phyloP scores from a whole-genome alignment of 2,797 vertebrate species.

The Rhyacichthys aspro region DNA sequence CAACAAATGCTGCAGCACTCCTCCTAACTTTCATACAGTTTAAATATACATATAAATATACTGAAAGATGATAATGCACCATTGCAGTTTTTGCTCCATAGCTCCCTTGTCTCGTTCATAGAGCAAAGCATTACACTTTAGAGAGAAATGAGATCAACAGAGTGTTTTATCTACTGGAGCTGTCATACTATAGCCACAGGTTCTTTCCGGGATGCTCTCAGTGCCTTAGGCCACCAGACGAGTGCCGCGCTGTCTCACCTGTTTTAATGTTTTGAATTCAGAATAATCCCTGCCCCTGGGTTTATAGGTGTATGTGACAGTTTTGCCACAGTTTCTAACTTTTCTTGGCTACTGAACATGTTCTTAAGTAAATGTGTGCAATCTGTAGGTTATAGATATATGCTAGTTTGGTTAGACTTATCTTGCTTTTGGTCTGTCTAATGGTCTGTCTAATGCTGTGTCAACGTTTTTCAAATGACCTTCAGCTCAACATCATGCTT shows the following conservation, averaged over 20 bases:
- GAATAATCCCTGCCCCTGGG: conserved; percentile 37
- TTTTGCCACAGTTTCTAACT: background rate
- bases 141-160: conserved; percentile 60
- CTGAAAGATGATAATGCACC: background rate
- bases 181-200: conserved; percentile 55
- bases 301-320: conserved; percentile 23
- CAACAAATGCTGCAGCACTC: background rate
- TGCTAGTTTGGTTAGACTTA: too few relatives aligned
- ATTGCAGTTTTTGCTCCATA: conserved; percentile 19
- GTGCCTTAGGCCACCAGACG: conserved; percentile 45
- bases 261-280: conserved; percentile 56
- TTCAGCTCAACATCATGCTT: too few relatives aligned
- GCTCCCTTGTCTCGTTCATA: conserved; percentile 13
- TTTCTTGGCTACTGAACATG: background rate
- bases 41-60: background rate
- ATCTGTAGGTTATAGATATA: background rate
- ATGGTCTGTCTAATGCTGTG: too few relatives aligned
- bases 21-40: background rate
- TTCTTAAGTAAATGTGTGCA: too few relatives aligned
- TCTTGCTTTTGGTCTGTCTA: too few relatives aligned
- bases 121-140: conserved; percentile 43
- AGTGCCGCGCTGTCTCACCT: conserved; percentile 49
- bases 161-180: conserved; percentile 58
- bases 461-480: too few relatives aligned
- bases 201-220: conserved; percentile 45